These are phyloP conservation scores for Subacronicta megacephala DNA, from an alignment of 2,888 invertebrate species.

Conservation along the genomic window DNA sequence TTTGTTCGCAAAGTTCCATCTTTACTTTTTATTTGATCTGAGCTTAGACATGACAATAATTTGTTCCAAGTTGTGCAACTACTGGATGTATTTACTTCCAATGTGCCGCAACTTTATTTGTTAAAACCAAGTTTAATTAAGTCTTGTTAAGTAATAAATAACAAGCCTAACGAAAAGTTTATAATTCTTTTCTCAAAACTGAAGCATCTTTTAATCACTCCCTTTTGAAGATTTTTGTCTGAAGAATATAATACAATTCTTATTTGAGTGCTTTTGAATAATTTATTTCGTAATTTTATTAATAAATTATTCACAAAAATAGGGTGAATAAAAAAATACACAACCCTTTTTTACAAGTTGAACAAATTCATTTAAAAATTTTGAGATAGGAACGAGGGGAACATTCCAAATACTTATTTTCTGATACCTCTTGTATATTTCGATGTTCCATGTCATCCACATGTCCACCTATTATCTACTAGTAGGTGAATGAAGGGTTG, in stretches of 20 bases:
- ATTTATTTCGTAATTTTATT: constrained; percentile 6
- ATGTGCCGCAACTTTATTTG: not conserved
- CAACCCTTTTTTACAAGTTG: constrained; percentile 14
- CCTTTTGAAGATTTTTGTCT: not conserved
- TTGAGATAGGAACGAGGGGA: constrained; percentile 13
- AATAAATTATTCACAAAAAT: constrained; percentile 20
- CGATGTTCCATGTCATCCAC: constrained; percentile 31
- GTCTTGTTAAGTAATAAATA: constrained; percentile 42
- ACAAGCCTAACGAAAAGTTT: constrained; percentile 54
- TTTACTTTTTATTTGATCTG: too few relatives aligned
- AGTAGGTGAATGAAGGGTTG: constrained; percentile 45
- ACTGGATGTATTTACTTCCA: not conserved
- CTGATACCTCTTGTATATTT: constrained; percentile 9
- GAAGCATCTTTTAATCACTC: constrained; percentile 39
- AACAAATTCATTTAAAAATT: constrained; percentile 10
- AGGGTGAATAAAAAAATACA: constrained; percentile 9
- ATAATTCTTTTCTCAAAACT: constrained; percentile 61
- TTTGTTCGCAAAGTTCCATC: too few relatives aligned
- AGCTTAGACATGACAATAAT: too few relatives aligned
- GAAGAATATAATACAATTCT: not conserved
- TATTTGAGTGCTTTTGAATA: constrained; percentile 1
- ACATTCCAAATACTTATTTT: not conserved
- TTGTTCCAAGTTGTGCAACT: not conserved
- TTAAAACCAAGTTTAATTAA: constrained; percentile 7
- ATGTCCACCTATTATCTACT: constrained; percentile 35